phyloP scores from a whole-genome alignment of 2,797 vertebrate genomes.

The Phalloptychus januarius region DNA sequence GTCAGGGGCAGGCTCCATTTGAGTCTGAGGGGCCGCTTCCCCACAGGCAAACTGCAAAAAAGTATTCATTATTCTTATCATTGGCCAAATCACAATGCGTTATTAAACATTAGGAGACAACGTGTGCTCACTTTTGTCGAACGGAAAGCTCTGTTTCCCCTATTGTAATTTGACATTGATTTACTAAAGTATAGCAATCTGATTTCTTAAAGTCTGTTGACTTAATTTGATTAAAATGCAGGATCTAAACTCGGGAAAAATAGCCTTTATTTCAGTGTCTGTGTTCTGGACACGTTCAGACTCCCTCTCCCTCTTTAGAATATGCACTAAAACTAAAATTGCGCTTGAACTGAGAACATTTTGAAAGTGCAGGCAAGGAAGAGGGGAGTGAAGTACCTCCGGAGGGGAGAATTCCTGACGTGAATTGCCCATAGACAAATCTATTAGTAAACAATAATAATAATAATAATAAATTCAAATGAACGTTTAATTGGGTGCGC shows the following conservation, averaged over 20 bases:
- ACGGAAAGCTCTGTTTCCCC: neutral
- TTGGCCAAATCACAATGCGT: neutral
- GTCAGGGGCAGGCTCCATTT: constrained; percentile 79
- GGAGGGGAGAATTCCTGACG: constrained; percentile 52
- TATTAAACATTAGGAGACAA: neutral
- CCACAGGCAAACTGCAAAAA: constrained; percentile 56
- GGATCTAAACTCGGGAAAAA: neutral
- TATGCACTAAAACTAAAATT: constrained; percentile 80
- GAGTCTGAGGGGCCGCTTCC: constrained; percentile 72
- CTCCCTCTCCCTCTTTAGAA: constrained; percentile 70
- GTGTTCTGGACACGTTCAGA: constrained; percentile 79
- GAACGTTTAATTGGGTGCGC: neutral
- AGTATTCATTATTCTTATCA: constrained; percentile 14
- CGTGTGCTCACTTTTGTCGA: neutral
- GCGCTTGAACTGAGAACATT: constrained; percentile 87
- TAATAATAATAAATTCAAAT: neutral
- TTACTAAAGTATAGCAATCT: neutral
- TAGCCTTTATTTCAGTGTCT: constrained; percentile 31
- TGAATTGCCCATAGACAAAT: neutral
- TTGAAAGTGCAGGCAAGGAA: constrained; percentile 68
- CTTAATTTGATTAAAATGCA: neutral
- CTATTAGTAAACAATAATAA: neutral
- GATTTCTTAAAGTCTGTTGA: neutral
- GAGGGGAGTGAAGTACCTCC: constrained; percentile 23
- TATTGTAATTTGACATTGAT: neutral